Evolutionary conservation across 2,113 vertebrate species (phyloP), one percentile per base, ranked within the genome.

Genomic region (Chelonoidis abingdonii): DNA sequence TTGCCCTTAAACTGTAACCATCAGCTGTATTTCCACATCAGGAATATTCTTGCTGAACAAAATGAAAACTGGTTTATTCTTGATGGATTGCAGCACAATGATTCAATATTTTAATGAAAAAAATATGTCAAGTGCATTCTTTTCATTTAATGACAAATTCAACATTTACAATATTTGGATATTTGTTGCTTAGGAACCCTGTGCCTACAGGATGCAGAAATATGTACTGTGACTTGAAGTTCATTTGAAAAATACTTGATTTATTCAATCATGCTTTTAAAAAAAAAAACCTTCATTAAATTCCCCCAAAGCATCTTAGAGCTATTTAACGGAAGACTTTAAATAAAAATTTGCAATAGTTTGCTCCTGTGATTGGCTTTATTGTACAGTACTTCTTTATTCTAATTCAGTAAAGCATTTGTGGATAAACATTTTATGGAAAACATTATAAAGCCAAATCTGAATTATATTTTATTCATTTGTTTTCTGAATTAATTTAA

Each of bases 401-500:
- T 44, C 22, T 76, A 56, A 90, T 19, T 41, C 41, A 54, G 65
- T 65, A 84, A 84, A 83, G 52, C 2, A 49, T 57, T 13, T n/a
- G 13, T 52, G n/a, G 54, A 17, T 72, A 24, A 24, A 41, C 35
- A 49, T 78, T 49, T 29, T 75, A 17, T 56, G 14, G 8, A 65
- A 93, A 79, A 35, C n/a, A 31, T 44, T n/a, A 12, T 3, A 1
- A 10, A 41, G 5, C 75, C 24, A 52, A 54, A n/a, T 72, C 92
- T 88, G 50, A 50, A 79, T 89, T 79, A 44, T 38, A 54, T 65
- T 72, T 59, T 79, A 24, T 59, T 89, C 41, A 75, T 94, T 95
- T 95, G 72, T 83, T 93, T 92, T 89, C 89, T 87, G 65, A 86
- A 93, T 89, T 89, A 87, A 91, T 96, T 94, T 95, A 80, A 87